Base-by-base conservation (phyloP, 1,140 invertebrate species). In the Drosophila oshimai region DNA sequence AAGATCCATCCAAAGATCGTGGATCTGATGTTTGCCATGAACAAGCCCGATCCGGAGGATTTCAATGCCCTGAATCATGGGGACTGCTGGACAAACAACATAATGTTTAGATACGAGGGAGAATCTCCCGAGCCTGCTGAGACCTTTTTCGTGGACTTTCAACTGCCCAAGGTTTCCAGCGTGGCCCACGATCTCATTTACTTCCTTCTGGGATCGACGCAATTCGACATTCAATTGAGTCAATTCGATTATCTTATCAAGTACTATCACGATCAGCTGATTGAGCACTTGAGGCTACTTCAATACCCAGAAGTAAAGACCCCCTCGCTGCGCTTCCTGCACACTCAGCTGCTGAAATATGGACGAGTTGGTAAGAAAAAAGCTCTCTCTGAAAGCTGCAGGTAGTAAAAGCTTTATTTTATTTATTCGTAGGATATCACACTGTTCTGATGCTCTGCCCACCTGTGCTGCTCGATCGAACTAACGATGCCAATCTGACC, bases 41-140 rank as follows among this genome's bases (percentile, higher is more conserved):
- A 33, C 12, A 49, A 60, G 3, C 26, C 37, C 2, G 51, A 74
- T 36, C 60, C 90, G 0, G 91, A 92, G 15, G 92, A 92, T 24
- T 94, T 94, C 45, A 92, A 92, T 67, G 93, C 94, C 1, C 77
- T 95, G 5, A 93, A 92, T 69, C 94, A 95, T 37, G 94, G 94
- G 5, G 94, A 95, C 74, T 91, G 91, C n/a, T 89, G 83, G 77
- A 54, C 54, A 0, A 87, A 91, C 50, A 92, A 92, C 51, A 84
- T 92, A 9, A 61, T 92, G 44, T 92, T 92, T 42, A 77, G 87
- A 26, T 89, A 91, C 36, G 68, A 74, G 4, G 37, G 3, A 1
- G 57, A 54, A 2, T 54, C 47, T 26, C 10, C 29, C 18, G 13
- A 46, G 18, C 22, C 65, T 26, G 37, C 57, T 0, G 74, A 78